A percentile compares a stretch with the other conserved stretches of the same genome.
These are phyloP conservation scores for Digitonthophagus gazella DNA, from an alignment of 2,888 invertebrate genomes.

Conservation along the genomic window DNA sequence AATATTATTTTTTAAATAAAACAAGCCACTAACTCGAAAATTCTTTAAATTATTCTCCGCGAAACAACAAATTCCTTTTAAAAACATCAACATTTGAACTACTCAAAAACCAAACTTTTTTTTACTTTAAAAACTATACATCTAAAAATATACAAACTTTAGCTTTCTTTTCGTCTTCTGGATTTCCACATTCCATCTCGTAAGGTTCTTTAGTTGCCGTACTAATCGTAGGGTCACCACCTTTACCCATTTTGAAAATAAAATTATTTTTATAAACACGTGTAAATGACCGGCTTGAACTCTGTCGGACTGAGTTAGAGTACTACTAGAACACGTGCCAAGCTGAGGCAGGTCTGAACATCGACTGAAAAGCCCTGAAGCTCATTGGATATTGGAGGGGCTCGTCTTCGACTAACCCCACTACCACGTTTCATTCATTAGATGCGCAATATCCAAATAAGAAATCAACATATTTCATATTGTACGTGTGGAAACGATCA, in stretches of 20 bases:
- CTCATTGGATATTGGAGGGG: constrained; percentile 19
- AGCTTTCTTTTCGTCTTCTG: background rate
- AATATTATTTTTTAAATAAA: background rate
- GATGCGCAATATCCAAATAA: background rate
- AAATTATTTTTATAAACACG: background rate
- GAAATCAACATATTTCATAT: background rate
- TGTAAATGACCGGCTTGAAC: background rate
- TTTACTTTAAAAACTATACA: background rate
- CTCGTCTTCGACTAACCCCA: constrained; percentile 16
- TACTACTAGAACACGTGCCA: constrained; percentile 5
- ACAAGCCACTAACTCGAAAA: background rate
- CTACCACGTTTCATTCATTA: background rate
- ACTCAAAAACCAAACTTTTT: constrained; percentile 53
- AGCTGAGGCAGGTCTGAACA: constrained; percentile 4
- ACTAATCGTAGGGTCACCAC: constrained; percentile 16
- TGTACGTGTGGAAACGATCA: background rate
- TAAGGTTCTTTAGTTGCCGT: constrained; percentile 9
- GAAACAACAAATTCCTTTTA: constrained; percentile 1
- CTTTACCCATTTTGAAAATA: constrained; percentile 22
- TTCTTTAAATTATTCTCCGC: background rate
- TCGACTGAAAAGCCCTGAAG: constrained; percentile 11
- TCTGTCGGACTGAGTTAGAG: background rate
- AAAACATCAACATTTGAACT: background rate
- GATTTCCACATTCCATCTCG: constrained; percentile 14
- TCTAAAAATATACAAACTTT: constrained; percentile 7